phyloP scores from a whole-genome alignment of 1,140 invertebrate genomes.

The Augochlora pura region DNA sequence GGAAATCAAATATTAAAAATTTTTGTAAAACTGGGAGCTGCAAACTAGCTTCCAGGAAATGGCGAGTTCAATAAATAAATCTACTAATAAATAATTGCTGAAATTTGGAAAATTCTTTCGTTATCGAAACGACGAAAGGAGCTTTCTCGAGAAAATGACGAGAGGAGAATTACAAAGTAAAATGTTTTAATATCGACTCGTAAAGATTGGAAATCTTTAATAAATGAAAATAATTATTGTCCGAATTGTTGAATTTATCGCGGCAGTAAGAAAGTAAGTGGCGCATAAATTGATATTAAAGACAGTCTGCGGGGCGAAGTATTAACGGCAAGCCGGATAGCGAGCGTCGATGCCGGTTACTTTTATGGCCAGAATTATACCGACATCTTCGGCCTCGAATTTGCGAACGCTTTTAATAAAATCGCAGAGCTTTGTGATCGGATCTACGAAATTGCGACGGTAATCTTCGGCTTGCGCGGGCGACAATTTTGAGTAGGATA shows the following conservation, averaged over 20 bases:
- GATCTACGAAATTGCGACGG: neutral
- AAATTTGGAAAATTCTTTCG: no score
- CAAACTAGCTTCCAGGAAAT: no score
- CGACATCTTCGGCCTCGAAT: neutral
- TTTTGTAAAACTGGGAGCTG: no score
- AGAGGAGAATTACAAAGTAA: neutral
- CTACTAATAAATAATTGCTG: no score
- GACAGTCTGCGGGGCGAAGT: neutral
- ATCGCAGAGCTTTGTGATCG: no score
- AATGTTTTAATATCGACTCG: neutral
- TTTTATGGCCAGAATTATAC: neutral
- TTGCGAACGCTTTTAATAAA: neutral
- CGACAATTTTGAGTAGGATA: neutral
- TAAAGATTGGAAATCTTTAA: neutral
- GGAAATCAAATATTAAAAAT: no score
- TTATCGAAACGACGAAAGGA: no score
- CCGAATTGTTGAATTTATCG: neutral
- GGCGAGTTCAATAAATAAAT: no score
- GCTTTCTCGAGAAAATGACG: no score
- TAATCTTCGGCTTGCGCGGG: neutral
- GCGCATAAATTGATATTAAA: neutral
- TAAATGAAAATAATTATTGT: conserved; percentile 1
- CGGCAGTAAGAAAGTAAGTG: neutral
- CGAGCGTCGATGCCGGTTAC: neutral
- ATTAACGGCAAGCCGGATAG: neutral